Base-by-base conservation (phyloP, 2,797 vertebrate genomes). In the Tachyglossus aculeatus region DNA sequence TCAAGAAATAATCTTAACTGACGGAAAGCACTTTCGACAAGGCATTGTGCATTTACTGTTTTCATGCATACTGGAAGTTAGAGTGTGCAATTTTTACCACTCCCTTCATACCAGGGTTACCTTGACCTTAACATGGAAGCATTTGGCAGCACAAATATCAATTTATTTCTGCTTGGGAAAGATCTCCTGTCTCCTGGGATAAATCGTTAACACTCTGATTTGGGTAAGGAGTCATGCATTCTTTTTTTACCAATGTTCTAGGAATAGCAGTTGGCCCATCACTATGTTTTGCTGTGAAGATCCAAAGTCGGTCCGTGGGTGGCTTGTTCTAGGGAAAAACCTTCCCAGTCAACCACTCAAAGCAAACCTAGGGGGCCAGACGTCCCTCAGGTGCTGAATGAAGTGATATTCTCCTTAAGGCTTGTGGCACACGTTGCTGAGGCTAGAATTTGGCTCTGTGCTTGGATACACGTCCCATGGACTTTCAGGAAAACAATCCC, bases 41-140 rank as follows among this genome's bases (percentile, higher is more conserved):
- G n/a, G n/a, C n/a, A n/a, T n/a, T n/a, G n/a, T n/a, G n/a, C n/a
- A n/a, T n/a, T n/a, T n/a, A n/a, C n/a, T n/a, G n/a, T n/a, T n/a
- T n/a, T n/a, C n/a, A 76, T 77, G 39, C 48, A 67, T 84, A 78
- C 76, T 74, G 57, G 67, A 81, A 78, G 69, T 56, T 58, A 67
- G 71, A 73, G 63, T 74, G 43, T 70, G 53, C 67, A 51, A 43
- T 82, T 85, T 86, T 52, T 52, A 57, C 67, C 66, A 0, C 1
- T 71, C 76, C 78, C 45, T 9, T n/a, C 79, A 81, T 48, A 67
- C 54, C 62, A 70, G 69, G 75, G 80, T 85, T 88, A 82, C 78
- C 71, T 86, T 88, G 88, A 88, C 88, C 83, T 74, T 84, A 85
- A 85, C 76, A 72, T 83, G 85, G 83, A 85, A 82, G 87, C 86